Evolutionary conservation across 1,140 invertebrate genomes (phyloP), one percentile per base, ranked within the genome.

Genomic region (Drosophila suzukii): DNA sequence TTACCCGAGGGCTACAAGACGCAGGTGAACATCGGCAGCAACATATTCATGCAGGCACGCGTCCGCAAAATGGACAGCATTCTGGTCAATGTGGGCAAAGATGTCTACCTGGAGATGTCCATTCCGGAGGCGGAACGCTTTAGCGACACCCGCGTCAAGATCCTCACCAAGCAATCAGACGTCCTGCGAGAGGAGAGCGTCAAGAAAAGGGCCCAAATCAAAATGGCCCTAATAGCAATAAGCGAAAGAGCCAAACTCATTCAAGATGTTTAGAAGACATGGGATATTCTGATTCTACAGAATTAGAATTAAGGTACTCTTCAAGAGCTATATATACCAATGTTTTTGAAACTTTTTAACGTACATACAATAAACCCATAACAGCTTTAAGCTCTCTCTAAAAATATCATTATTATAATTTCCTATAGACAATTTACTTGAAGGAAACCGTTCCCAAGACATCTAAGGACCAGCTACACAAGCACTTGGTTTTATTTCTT

Each of bases 151-250:
- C 94, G 96, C 88, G 93, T 95, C 12, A 94, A 95, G 70, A 92
- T 95, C 0, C 93, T 96, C 11, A 95, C 95, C 62, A 93, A 91
- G n/a, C 93, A 95, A 81, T 93, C 94, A 8, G 93, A 94, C 20
- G 93, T 95, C 76, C 88, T 97, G 13, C 93, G 94, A 6, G 93
- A 95, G 49, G 94, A 96, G 77, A 95, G 95, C 63, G 93, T 95
- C 1, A 94, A 94, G 75, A 95, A 95, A 0, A 96, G 96, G 76
- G 95, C 96, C 8, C 94, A 97, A 81, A 97, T 98, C 60, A 97
- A 97, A 73, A 91, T 97, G 70, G 94, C 97, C 65, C 92, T 96
- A 12, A 93, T 96, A 78, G 94, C 94, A 8, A 94, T 97, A 17
- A 92, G 93, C 50, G 94, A 96, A 74, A 88, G 96, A 41, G 93